Base-by-base conservation (phyloP, 2,113 vertebrate species). In the Nettapus auritus region DNA sequence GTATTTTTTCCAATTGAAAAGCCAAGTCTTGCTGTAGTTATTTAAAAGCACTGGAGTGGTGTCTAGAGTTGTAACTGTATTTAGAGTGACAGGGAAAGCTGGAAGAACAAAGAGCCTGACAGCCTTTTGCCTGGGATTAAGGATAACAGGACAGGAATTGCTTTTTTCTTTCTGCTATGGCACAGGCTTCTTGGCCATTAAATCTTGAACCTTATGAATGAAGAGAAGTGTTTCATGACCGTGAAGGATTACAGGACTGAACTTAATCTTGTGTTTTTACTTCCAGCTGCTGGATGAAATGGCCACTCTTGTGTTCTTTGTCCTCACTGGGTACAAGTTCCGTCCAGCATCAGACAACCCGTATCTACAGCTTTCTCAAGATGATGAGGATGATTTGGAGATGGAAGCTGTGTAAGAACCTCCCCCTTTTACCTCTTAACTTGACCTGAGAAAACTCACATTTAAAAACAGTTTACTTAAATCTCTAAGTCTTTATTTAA, bases 261-360 rank as follows among this genome's bases (percentile, higher is more conserved):
- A 18, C 38, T 31, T 81, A 33, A 1, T 75, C 69, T 85, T 12
- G 8, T 93, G 66, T 64, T 86, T 95, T 71, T 11, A 8, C 67
- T 82, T 87, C 21, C 97, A 99, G 98, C 97, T 99, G 78, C 96
- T 99, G 96, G 98, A 99, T 73, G 98, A 99, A 91, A 97, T 97
- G 91, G 98, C 99, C 86, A 99, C 98, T 0, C 94, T 99, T 21
- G 97, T 98, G 34, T 99, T 99, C 97, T 99, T 99, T 57, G 98
- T 99, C 40, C 97, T 99, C 13, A 99, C 98, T 5, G 98, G 98
- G 13, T 99, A 98, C 95, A 99, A 99, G 70, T 99, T 99, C 97
- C 98, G 98, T 26, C 98, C 98, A 1, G 98, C 98, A 7, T 98
- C 98, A 31, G 98, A 99, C 84, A 99, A 99, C 94, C 98, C 98